Conservation (phyloP, 1,140 invertebrate species). For the Coptotermes formosanus region DNA sequence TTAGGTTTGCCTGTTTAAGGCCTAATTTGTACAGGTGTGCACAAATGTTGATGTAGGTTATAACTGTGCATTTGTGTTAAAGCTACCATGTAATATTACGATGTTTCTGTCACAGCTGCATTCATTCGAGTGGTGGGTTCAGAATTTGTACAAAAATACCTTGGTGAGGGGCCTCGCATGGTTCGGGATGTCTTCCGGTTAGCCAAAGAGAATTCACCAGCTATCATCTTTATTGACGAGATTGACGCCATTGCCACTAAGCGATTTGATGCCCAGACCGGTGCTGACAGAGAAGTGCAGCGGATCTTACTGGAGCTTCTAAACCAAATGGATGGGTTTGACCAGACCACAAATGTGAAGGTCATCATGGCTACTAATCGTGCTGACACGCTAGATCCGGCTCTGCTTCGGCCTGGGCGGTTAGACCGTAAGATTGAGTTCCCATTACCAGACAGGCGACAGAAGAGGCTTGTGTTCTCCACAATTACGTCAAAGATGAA, state of each 20-base stretch:
- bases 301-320: conserved; percentile 95
- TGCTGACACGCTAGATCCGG: conserved; percentile 97
- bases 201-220: conserved; percentile 98
- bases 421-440: conserved; percentile 99
- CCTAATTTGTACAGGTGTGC: too few relatives aligned
- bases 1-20: too few relatives aligned
- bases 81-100: not conserved
- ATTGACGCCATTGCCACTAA: conserved; percentile 99
- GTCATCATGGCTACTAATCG: conserved; percentile 99
- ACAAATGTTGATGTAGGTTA: not conserved
- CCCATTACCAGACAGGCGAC: conserved; percentile 93
- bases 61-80: not conserved
- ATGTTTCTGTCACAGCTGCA: conserved; percentile 63
- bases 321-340: conserved; percentile 99
- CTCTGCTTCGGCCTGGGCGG: conserved; percentile 92
- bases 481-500: conserved; percentile 99
- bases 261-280: conserved; percentile 98
- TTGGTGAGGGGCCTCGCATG: conserved; percentile 99
- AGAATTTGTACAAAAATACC: conserved; percentile 99
- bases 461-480: conserved; percentile 97
- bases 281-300: conserved; percentile 98
- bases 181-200: conserved; percentile 98
- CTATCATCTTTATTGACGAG: conserved; percentile 99
- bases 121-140: conserved; percentile 99
- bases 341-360: conserved; percentile 99